Conservation (phyloP, 2,797 vertebrate species). For the Steatocranus sp. region DNA sequence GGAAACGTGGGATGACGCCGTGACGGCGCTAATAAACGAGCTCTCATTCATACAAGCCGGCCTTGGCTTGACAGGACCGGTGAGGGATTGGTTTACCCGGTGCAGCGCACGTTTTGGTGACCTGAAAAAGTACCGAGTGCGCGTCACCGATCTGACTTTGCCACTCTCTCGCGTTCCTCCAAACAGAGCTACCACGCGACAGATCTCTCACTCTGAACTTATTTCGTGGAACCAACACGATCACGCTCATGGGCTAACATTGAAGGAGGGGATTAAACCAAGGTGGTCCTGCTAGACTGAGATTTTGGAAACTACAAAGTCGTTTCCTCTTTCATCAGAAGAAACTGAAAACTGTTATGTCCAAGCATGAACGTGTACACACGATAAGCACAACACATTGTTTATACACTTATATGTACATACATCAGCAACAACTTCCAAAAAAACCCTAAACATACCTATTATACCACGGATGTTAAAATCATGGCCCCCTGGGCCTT, state of each 20-base stretch:
- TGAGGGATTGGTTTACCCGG: background rate
- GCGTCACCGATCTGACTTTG: slow-evolving; percentile 23
- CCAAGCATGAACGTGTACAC: background rate
- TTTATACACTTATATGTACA: background rate
- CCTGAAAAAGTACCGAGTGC: slow-evolving; percentile 13
- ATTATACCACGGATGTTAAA: background rate
- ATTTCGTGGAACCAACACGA: background rate
- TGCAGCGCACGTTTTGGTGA: slow-evolving; percentile 8
- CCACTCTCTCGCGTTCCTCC: background rate
- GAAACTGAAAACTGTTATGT: background rate
- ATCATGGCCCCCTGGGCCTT: background rate
- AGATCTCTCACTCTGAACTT: slow-evolving; percentile 38
- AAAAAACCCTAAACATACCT: background rate
- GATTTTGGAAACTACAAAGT: background rate
- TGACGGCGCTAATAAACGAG: background rate
- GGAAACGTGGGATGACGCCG: background rate
- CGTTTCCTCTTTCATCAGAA: background rate
- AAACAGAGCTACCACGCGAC: too few relatives aligned
- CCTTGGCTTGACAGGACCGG: background rate
- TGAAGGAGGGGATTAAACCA: background rate
- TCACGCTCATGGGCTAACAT: background rate
- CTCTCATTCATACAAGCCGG: background rate
- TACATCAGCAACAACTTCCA: background rate
- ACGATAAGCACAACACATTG: background rate
- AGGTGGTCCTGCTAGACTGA: background rate